A percentile compares a stretch with the other conserved stretches of the same genome.
Evolutionary conservation across 2,113 vertebrate genomes (phyloP).

Genomic region (Ramphastos sulfuratus): DNA sequence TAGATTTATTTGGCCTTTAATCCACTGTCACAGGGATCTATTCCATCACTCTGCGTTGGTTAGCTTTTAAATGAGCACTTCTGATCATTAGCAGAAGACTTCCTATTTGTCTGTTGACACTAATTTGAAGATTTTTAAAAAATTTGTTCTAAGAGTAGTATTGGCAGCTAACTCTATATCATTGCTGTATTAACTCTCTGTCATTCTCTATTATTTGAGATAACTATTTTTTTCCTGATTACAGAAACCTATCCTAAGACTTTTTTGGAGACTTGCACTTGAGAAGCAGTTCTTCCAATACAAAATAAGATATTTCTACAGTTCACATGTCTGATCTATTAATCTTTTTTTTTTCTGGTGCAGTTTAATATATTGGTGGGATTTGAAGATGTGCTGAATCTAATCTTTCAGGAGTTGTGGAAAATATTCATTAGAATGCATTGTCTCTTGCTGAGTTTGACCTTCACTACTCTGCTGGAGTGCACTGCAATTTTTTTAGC

Average conservation of each 20-base stretch:
- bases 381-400: constrained; percentile 49
- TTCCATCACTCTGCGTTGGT: not conserved
- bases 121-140: not conserved
- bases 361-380: constrained; percentile 25
- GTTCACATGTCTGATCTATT: not conserved
- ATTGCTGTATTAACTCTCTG: not conserved
- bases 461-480: constrained; percentile 36
- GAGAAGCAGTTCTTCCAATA: not conserved
- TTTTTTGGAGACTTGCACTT: not conserved
- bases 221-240: not conserved
- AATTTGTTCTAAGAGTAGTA: not conserved
- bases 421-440: constrained; percentile 50
- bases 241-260: not conserved
- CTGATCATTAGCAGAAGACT: not conserved
- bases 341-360: not conserved
- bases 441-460: constrained; percentile 44
- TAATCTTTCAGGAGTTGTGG: constrained; percentile 40
- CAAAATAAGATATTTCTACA: not conserved
- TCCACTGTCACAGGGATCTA: not conserved
- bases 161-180: not conserved
- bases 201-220: not conserved
- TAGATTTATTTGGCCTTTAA: not conserved
- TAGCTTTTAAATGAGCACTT: not conserved
- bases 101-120: not conserved
- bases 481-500: not conserved